A percentile compares a stretch with the other conserved stretches of the same genome.
Evolutionary conservation across 92 coral and sea anemone genomes (phyloP).

Genomic region (Scolanthus callimorphus): DNA sequence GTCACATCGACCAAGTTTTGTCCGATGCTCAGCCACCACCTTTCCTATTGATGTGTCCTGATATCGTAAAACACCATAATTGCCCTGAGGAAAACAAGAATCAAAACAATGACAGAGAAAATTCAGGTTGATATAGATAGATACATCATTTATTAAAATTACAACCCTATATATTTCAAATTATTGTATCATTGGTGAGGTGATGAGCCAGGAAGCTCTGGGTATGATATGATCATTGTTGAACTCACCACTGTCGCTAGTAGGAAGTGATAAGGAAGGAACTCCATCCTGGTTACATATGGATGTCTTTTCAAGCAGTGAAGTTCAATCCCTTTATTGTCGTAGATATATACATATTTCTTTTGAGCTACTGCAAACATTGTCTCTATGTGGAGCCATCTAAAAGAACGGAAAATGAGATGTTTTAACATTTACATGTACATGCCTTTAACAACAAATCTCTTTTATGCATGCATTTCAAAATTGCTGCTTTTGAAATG

Average conservation of each 20-base stretch:
- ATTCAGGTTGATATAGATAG: too few species aligned
- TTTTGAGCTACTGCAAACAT: slow-evolving; percentile 99
- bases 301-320: slow-evolving; percentile 85
- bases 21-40: slow-evolving; percentile 47
- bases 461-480: too few species aligned
- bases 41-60: slow-evolving; percentile 94
- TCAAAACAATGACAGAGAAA: too few species aligned
- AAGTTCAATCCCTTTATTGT: slow-evolving; percentile 88
- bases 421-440: too few species aligned
- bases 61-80: slow-evolving; percentile 71
- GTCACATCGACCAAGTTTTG: slow-evolving; percentile 88
- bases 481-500: too few species aligned
- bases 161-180: too few species aligned
- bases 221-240: too few species aligned
- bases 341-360: slow-evolving; percentile 88
- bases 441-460: too few species aligned
- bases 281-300: slow-evolving; percentile 86
- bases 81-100: slow-evolving; percentile 47
- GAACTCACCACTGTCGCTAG: slow-evolving; percentile 93
- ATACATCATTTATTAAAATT: too few species aligned
- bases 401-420: slow-evolving; percentile 10
- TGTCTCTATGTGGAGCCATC: slow-evolving; percentile 97
- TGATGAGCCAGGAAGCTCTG: too few species aligned
- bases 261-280: slow-evolving; percentile 92
- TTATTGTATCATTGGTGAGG: too few species aligned